Conservation (phyloP, 2,113 vertebrate genomes). For the Apeltes quadracus region DNA sequence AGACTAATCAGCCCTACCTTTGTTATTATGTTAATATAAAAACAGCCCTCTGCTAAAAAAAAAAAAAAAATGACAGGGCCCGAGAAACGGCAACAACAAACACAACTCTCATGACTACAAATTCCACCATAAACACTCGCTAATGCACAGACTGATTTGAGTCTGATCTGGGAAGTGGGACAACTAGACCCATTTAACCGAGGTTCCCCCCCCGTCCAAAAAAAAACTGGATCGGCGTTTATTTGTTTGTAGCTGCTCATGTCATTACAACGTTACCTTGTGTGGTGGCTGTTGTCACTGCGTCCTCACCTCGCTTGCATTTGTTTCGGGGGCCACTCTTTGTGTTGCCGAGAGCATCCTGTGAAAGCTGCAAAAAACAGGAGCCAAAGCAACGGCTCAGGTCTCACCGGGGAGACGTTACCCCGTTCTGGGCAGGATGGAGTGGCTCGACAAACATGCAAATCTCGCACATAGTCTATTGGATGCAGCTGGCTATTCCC, state of each 20-base stretch:
- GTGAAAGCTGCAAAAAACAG: conserved; percentile 47
- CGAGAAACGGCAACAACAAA: conserved; percentile 52
- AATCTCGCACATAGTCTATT: background rate
- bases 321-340: conserved; percentile 17
- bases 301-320: conserved; percentile 46
- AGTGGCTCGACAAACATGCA: conserved; percentile 38
- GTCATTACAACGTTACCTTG: conserved; percentile 52
- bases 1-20: conserved; percentile 71
- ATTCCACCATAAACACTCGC: conserved; percentile 61
- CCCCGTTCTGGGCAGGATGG: conserved; percentile 24
- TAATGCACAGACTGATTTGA: conserved; percentile 57
- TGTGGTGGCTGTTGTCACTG: conserved; percentile 55
- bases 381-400: conserved; percentile 27
- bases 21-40: conserved; percentile 72
- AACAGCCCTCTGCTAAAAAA: conserved; percentile 55
- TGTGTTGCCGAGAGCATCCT: conserved; percentile 36
- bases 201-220: conserved; percentile 9
- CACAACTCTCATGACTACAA: conserved; percentile 47
- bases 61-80: conserved; percentile 65
- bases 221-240: conserved; percentile 51
- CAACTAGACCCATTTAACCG: conserved; percentile 29
- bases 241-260: conserved; percentile 33
- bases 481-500: conserved; percentile 10
- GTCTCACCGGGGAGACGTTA: conserved; percentile 44
- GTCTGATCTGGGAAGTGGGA: conserved; percentile 38